phyloP scores from a whole-genome alignment of 2,797 vertebrate genomes.

The Glyptemys insculpta region DNA sequence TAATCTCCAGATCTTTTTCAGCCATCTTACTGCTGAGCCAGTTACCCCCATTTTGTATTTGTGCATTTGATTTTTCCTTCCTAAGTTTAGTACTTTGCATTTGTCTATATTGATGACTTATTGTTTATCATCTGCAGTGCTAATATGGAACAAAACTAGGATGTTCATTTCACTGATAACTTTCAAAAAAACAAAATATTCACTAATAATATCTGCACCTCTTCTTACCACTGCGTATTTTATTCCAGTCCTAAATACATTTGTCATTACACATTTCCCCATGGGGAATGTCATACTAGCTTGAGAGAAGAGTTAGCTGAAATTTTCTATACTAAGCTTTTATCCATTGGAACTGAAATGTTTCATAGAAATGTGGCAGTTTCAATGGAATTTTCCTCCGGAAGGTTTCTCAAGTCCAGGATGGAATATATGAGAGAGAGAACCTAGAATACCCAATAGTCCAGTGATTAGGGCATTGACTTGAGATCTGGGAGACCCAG shows the following conservation, averaged over 20 bases:
- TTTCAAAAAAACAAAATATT: not conserved
- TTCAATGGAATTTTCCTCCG: not conserved
- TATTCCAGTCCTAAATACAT: not conserved
- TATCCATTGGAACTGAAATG: not conserved
- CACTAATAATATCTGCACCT: not conserved
- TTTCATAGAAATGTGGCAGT: not conserved
- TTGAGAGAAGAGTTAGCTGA: not conserved
- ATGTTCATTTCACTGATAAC: not conserved
- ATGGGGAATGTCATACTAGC: not conserved
- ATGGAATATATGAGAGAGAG: not conserved
- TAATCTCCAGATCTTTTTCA: not conserved
- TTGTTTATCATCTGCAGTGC: not conserved
- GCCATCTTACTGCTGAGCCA: not conserved
- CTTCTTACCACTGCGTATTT: not conserved
- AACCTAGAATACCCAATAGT: not conserved
- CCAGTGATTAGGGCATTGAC: not conserved
- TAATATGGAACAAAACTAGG: not conserved
- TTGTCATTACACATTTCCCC: not conserved
- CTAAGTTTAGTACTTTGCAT: not conserved
- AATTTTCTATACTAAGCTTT: not conserved
- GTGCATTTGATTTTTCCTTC: not conserved
- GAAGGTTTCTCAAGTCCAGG: not conserved
- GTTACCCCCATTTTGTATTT: not conserved
- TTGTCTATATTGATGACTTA: not conserved
- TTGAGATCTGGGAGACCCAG: too few relatives aligned